Conservation (phyloP, 1,140 invertebrate genomes). For the Apis laboriosa region DNA sequence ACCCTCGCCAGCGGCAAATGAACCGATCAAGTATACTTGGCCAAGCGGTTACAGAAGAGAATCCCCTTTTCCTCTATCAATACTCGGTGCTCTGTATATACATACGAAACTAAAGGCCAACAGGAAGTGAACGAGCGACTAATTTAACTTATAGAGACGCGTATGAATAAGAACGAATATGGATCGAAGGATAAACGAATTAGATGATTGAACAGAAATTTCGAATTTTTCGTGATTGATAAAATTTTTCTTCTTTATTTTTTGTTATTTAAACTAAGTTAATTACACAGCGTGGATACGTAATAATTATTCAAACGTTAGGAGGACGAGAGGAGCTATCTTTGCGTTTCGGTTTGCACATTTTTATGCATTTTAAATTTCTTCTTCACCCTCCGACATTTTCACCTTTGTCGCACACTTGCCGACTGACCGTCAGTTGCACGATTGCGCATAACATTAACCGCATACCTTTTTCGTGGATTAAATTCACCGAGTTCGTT, state of each 20-base stretch:
- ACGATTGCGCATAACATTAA: not conserved
- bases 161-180: constrained; percentile 1
- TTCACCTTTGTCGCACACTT: not conserved
- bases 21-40: constrained; percentile 61
- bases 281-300: too few relatives aligned
- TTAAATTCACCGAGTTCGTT: not conserved
- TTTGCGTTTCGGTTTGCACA: too few relatives aligned
- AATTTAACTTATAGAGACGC: constrained; percentile 6
- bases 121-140: not conserved
- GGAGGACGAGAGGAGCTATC: too few relatives aligned
- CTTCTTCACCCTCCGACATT: not conserved
- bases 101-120: not conserved
- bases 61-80: constrained; percentile 1
- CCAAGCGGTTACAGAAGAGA: constrained; percentile 53
- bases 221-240: not conserved
- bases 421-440: too few relatives aligned
- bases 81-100: constrained; percentile 6
- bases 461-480: not conserved
- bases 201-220: not conserved
- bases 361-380: not conserved
- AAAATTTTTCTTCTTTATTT: not conserved
- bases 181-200: constrained; percentile 55
- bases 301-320: too few relatives aligned
- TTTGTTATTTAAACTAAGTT: not conserved
- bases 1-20: constrained; percentile 49